Percentiles rank a stretch among this genome's conserved stretches.
Conservation (phyloP, 2,888 invertebrate genomes). For the Melangyna quadrimaculata region DNA sequence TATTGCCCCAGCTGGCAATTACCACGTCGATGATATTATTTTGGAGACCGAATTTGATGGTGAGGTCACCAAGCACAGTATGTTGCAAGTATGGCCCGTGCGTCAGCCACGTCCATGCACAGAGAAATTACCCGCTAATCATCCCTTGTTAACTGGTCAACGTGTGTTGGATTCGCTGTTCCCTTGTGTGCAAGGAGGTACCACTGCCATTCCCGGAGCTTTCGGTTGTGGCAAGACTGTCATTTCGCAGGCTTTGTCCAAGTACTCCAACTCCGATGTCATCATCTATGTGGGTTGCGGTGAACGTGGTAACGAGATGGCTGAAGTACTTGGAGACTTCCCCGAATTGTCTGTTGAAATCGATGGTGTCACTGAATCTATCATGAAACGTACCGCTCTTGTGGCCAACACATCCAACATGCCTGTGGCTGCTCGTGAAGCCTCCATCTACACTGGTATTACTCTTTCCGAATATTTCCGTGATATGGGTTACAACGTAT, state of each 20-base stretch:
- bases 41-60: slow-evolving; percentile 99
- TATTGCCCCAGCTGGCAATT: slow-evolving; percentile 96
- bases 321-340: slow-evolving; percentile 99
- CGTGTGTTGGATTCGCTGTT: slow-evolving; percentile 98
- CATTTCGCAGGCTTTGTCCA: slow-evolving; percentile 99
- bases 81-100: slow-evolving; percentile 99
- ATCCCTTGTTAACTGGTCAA: slow-evolving; percentile 98
- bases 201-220: slow-evolving; percentile 99
- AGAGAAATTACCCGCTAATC: slow-evolving; percentile 99
- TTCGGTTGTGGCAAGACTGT: slow-evolving; percentile 99
- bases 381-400: slow-evolving; percentile 99
- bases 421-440: slow-evolving; percentile 99
- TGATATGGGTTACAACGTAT: slow-evolving; percentile 99
- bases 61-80: slow-evolving; percentile 93
- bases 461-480: slow-evolving; percentile 99
- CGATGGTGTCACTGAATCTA: slow-evolving; percentile 97
- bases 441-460: slow-evolving; percentile 99
- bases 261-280: slow-evolving; percentile 99
- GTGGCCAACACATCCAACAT: slow-evolving; percentile 99
- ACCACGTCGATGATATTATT: slow-evolving; percentile 96
- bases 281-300: slow-evolving; percentile 99
- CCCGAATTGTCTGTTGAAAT: slow-evolving; percentile 99
- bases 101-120: slow-evolving; percentile 97
- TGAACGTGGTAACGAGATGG: slow-evolving; percentile 99
- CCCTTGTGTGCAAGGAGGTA: slow-evolving; percentile 99